Evolutionary conservation across 64 coral and sea anemone species (phyloP).

Genomic region (Catalaphyllia jardinei): DNA sequence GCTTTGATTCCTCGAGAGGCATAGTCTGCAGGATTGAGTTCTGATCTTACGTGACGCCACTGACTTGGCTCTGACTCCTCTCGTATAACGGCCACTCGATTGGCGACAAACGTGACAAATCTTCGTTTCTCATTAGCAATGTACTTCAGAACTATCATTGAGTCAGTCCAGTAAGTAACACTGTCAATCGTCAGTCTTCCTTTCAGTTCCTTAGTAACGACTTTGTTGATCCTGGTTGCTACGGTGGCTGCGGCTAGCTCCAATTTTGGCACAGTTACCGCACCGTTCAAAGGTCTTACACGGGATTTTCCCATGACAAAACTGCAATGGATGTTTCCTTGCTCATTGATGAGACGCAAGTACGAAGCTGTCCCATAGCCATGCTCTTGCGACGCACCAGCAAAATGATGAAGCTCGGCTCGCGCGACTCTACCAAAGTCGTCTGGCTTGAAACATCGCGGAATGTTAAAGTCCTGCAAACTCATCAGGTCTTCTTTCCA

Average conservation of each 20-base stretch:
- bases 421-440: background rate
- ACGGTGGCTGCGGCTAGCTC: background rate
- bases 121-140: conserved; percentile 35
- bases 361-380: no score
- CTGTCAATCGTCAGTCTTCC: conserved; percentile 56
- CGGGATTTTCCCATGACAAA: conserved; percentile 59
- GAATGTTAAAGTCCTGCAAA: conserved; percentile 9
- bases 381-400: conserved; percentile 63
- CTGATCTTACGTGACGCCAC: conserved; percentile 48
- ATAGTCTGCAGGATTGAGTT: conserved; percentile 65
- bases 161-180: conserved; percentile 46
- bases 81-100: conserved; percentile 45
- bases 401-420: conserved; percentile 65
- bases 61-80: conserved; percentile 57
- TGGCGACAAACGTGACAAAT: conserved; percentile 64
- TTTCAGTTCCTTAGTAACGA: conserved; percentile 39
- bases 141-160: conserved; percentile 59
- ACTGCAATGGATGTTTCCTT: no score
- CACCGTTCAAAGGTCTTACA: conserved; percentile 50
- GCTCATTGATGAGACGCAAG: no score
- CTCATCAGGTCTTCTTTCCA: conserved; percentile 41
- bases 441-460: conserved; percentile 28
- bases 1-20: conserved; percentile 67
- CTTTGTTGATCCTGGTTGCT: conserved; percentile 23
- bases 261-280: conserved; percentile 63